These are phyloP conservation scores for Pogonognathellus flavescens DNA, from an alignment of 1,140 invertebrate genomes.

Conservation along the genomic window DNA sequence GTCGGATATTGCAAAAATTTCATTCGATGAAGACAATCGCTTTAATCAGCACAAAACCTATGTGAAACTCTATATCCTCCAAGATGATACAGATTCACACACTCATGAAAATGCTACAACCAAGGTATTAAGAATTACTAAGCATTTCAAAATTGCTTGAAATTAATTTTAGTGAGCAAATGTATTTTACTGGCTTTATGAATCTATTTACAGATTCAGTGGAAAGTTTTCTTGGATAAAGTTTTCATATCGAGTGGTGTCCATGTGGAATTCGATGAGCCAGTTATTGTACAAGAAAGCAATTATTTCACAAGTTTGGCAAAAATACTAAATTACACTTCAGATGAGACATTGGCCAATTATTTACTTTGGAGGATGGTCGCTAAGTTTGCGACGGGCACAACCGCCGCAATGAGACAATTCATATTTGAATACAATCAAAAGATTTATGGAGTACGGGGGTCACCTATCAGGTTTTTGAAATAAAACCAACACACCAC, in stretches of 20 bases:
- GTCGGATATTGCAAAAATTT: slow-evolving; percentile 19
- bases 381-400: slow-evolving; percentile 37
- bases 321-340: background rate
- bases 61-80: background rate
- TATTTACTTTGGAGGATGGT: slow-evolving; percentile 25
- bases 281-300: slow-evolving; percentile 9
- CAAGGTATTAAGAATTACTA: background rate
- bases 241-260: slow-evolving; percentile 3
- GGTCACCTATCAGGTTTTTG: slow-evolving; percentile 7
- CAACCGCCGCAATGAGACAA: slow-evolving; percentile 41
- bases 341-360: slow-evolving; percentile 32
- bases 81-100: slow-evolving; percentile 44
- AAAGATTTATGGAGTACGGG: slow-evolving; percentile 53
- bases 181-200: too few species aligned
- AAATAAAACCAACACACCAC: background rate
- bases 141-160: too few species aligned
- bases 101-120: slow-evolving; percentile 7
- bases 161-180: too few species aligned
- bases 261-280: background rate
- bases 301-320: slow-evolving; percentile 17
- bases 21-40: slow-evolving; percentile 35
- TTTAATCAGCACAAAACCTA: slow-evolving; percentile 2
- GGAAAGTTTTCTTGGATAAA: slow-evolving; percentile 1
- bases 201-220: slow-evolving; percentile 1
- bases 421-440: slow-evolving; percentile 44